A percentile compares a stretch with the other conserved stretches of the same genome.
Evolutionary conservation across 1,140 invertebrate genomes (phyloP).

Genomic region (Heliothis subflexa): DNA sequence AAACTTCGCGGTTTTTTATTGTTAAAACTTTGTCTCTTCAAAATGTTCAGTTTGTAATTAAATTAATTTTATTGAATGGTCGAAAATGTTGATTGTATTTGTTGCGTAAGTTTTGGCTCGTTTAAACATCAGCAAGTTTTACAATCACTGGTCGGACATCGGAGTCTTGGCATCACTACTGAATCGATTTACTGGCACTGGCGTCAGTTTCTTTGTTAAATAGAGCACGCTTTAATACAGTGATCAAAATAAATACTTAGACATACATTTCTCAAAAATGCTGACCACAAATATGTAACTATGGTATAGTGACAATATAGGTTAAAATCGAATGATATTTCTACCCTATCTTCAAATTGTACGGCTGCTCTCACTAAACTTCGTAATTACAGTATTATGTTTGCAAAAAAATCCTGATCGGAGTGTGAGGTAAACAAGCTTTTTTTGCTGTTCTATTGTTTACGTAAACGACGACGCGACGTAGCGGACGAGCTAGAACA

Average conservation of each 20-base stretch:
- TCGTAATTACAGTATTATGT: too few species aligned
- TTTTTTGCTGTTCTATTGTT: not conserved
- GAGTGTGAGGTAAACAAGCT: not conserved
- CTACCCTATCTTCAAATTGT: too few species aligned
- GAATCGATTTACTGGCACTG: slow-evolving; percentile 6
- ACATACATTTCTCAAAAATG: too few species aligned
- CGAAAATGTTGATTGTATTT: not conserved
- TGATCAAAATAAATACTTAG: too few species aligned
- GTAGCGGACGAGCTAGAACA: too few species aligned
- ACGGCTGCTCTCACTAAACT: too few species aligned
- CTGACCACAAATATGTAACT: too few species aligned
- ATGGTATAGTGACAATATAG: too few species aligned
- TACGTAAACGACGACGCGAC: not conserved
- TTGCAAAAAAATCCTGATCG: not conserved
- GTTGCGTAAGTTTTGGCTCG: too few species aligned
- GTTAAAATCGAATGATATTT: too few species aligned
- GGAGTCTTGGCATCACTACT: not conserved
- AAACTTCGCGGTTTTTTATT: not conserved
- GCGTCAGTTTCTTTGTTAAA: not conserved
- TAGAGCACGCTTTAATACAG: not conserved
- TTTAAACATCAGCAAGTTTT: not conserved
- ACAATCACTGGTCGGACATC: not conserved
- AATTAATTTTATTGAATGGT: not conserved
- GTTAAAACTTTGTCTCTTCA: too few species aligned
- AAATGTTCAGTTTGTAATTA: too few species aligned